Conservation (phyloP, 35 echinoderm and acorn worm species). For the Stichopus chloronotus region DNA sequence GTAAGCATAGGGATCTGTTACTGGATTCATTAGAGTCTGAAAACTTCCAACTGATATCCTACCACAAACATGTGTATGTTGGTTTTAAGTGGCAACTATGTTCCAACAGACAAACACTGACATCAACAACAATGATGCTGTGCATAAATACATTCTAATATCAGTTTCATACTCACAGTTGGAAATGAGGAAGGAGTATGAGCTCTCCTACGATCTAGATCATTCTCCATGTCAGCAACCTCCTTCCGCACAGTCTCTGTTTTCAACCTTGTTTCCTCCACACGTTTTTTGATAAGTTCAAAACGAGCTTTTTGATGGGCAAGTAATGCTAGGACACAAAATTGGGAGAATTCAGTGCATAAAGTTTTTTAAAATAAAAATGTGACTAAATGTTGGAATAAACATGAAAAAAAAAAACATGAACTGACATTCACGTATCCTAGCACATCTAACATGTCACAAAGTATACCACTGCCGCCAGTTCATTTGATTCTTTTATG, state of each 20-base stretch:
- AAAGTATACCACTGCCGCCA: background rate
- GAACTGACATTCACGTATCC: background rate
- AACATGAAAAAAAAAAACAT: background rate
- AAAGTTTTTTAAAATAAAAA: background rate
- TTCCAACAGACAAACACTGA: too few relatives aligned
- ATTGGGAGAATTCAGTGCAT: background rate
- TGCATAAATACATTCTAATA: too few relatives aligned
- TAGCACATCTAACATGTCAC: background rate
- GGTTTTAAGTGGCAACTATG: too few relatives aligned
- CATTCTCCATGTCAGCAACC: slow-evolving; percentile 10
- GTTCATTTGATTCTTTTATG: background rate
- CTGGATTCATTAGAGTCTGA: too few relatives aligned
- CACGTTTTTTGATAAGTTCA: slow-evolving; percentile 20
- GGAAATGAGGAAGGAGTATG: slow-evolving; percentile 11
- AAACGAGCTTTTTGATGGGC: slow-evolving; percentile 5
- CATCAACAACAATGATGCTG: too few relatives aligned
- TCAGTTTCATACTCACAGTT: background rate
- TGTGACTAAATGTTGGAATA: background rate
- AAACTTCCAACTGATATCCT: too few relatives aligned
- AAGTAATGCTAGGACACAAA: background rate
- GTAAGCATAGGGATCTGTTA: too few relatives aligned
- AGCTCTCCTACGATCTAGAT: slow-evolving; percentile 12
- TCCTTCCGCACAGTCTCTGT: background rate
- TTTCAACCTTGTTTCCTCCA: background rate
- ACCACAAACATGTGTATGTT: too few relatives aligned